These are phyloP conservation scores for Lepidocyrtoides sp. DNA, from an alignment of 2,888 invertebrate genomes.

Conservation along the genomic window DNA sequence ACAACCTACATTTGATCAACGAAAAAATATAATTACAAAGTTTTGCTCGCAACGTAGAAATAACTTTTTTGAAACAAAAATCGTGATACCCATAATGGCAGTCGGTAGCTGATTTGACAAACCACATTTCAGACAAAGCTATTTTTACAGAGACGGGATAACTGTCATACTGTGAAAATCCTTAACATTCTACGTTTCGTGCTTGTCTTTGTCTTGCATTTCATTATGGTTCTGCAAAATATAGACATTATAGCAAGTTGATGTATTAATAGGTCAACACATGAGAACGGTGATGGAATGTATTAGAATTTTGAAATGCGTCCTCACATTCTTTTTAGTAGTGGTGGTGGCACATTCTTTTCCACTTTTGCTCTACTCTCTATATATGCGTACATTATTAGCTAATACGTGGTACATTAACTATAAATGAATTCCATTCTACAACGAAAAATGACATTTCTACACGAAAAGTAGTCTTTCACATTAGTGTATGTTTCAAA, in stretches of 20 bases:
- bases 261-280: conserved; percentile 16
- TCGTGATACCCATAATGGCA: too few relatives aligned
- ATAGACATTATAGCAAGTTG: neutral
- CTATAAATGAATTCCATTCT: neutral
- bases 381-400: neutral
- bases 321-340: neutral
- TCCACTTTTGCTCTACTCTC: neutral
- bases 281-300: neutral
- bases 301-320: neutral
- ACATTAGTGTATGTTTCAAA: too few relatives aligned
- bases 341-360: neutral
- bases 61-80: too few relatives aligned
- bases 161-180: too few relatives aligned
- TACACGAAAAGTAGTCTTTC: neutral
- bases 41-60: too few relatives aligned
- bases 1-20: too few relatives aligned
- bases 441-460: neutral
- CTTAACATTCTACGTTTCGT: too few relatives aligned
- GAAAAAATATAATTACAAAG: too few relatives aligned
- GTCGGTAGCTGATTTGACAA: too few relatives aligned
- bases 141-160: too few relatives aligned
- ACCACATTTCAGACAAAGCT: too few relatives aligned
- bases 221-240: neutral
- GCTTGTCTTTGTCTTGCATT: neutral
- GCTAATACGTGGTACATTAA: neutral